These are phyloP conservation scores for Whitmania pigra DNA, from an alignment of 1,140 invertebrate species.

Conservation along the genomic window DNA sequence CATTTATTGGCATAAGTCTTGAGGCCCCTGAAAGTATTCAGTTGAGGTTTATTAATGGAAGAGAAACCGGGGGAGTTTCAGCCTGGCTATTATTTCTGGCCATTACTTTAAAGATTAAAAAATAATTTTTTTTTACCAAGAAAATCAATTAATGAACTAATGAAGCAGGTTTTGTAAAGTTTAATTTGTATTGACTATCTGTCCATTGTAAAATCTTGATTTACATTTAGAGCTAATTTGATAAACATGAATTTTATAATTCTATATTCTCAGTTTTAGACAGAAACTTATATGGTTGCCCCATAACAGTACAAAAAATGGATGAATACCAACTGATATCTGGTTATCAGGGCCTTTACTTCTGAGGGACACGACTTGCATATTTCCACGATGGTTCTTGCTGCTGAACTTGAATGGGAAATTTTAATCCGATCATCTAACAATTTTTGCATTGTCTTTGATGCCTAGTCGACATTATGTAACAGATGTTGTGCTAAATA, in stretches of 20 bases:
- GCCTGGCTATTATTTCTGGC: not conserved
- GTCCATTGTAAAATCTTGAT: too few relatives aligned
- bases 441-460: too few relatives aligned
- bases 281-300: too few relatives aligned
- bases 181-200: too few relatives aligned
- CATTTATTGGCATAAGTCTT: not conserved
- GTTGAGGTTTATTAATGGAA: not conserved
- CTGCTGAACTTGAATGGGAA: not conserved
- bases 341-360: not conserved
- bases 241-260: too few relatives aligned
- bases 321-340: not conserved
- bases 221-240: too few relatives aligned
- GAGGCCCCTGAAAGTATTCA: not conserved
- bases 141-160: too few relatives aligned
- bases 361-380: not conserved
- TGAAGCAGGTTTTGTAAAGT: too few relatives aligned
- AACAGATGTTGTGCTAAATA: too few relatives aligned
- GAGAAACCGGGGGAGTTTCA: not conserved
- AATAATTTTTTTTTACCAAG: constrained; percentile 4
- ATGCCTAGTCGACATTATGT: too few relatives aligned
- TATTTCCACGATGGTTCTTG: constrained; percentile 3
- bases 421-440: not conserved
- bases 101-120: not conserved
- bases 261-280: too few relatives aligned
- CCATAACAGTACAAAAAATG: too few relatives aligned